Conservation (phyloP, 2,888 invertebrate species). For the Drepana falcataria region DNA sequence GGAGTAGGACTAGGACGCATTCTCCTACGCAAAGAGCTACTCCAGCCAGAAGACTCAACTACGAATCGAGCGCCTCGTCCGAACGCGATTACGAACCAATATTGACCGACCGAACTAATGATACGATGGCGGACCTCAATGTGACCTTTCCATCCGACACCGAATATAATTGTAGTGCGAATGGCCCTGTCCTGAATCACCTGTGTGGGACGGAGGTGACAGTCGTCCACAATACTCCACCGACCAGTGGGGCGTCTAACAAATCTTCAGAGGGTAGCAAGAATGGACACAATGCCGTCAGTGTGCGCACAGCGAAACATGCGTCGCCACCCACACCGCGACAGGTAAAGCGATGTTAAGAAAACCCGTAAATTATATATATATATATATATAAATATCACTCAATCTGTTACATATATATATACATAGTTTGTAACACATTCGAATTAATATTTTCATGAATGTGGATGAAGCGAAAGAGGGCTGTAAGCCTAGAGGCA, state of each 20-base stretch:
- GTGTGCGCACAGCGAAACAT: slow-evolving; percentile 10
- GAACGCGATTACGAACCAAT: slow-evolving; percentile 55
- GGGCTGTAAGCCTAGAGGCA: too few species aligned
- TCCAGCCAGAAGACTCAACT: slow-evolving; percentile 43
- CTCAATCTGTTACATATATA: too few species aligned
- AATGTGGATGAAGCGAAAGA: too few species aligned
- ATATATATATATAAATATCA: neutral
- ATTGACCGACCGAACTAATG: slow-evolving; percentile 69
- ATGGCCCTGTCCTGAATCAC: slow-evolving; percentile 14
- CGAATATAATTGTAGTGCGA: slow-evolving; percentile 25
- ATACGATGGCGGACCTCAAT: slow-evolving; percentile 70
- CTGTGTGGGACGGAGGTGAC: slow-evolving; percentile 23
- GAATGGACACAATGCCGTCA: slow-evolving; percentile 35
- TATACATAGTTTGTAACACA: too few species aligned
- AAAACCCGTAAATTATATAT: neutral
- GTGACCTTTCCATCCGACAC: slow-evolving; percentile 65
- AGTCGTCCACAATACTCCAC: slow-evolving; percentile 20
- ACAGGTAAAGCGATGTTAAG: slow-evolving; percentile 42
- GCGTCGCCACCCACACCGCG: slow-evolving; percentile 31
- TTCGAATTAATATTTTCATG: too few species aligned
- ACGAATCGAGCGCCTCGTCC: slow-evolving; percentile 53
- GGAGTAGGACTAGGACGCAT: slow-evolving; percentile 38
- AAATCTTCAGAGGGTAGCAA: slow-evolving; percentile 36
- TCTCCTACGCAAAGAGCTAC: slow-evolving; percentile 39
- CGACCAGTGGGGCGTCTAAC: slow-evolving; percentile 14